These are phyloP conservation scores for Diarsia mendica DNA, from an alignment of 2,888 invertebrate genomes.

Conservation along the genomic window DNA sequence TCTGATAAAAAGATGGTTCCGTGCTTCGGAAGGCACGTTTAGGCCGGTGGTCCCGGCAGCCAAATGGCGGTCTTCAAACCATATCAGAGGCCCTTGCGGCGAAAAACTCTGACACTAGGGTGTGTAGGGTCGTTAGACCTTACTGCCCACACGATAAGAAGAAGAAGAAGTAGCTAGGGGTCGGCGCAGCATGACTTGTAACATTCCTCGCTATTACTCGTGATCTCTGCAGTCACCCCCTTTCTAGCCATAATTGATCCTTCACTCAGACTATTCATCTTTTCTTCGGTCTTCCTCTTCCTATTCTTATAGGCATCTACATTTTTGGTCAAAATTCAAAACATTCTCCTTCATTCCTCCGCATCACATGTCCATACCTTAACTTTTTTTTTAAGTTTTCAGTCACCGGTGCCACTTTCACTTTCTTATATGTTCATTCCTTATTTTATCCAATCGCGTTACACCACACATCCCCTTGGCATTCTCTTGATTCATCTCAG, in stretches of 20 bases:
- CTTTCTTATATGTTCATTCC: neutral
- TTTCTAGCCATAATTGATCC: neutral
- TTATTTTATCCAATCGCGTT: neutral
- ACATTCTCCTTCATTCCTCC: neutral
- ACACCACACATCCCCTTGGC: too few relatives aligned
- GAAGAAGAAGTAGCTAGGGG: neutral
- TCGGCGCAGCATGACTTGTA: neutral
- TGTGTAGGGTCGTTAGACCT: too few relatives aligned
- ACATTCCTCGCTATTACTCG: neutral
- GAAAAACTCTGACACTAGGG: too few relatives aligned
- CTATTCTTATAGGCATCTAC: neutral
- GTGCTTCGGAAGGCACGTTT: too few relatives aligned
- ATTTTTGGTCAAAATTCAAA: too few relatives aligned
- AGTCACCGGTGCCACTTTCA: neutral
- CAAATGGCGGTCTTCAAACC: too few relatives aligned
- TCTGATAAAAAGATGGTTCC: too few relatives aligned
- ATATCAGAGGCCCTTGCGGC: too few relatives aligned
- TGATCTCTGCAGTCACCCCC: neutral
- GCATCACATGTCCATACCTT: too few relatives aligned
- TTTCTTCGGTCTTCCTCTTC: neutral
- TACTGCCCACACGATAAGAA: too few relatives aligned
- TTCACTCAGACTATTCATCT: neutral
- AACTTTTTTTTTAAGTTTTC: too few relatives aligned
- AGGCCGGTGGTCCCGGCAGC: too few relatives aligned
- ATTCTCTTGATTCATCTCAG: neutral